A percentile compares a stretch with the other conserved stretches of the same genome.
Conservation (phyloP, 2,113 vertebrate species). For the Delphinus delphis region DNA sequence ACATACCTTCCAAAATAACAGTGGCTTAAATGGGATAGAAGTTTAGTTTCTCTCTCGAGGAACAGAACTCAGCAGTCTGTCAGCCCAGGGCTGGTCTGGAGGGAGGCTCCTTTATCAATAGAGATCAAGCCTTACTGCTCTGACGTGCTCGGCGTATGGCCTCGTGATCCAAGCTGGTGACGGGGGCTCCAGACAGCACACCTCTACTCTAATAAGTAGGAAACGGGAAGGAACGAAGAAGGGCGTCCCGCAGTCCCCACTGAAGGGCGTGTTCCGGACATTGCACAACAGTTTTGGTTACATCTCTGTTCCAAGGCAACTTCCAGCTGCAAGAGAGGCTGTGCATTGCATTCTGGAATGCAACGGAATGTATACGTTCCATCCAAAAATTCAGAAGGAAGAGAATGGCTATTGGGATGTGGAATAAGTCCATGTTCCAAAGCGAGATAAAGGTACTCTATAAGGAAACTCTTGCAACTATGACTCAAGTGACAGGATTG, state of each 20-base stretch:
- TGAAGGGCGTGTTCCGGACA: background rate
- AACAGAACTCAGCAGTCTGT: background rate
- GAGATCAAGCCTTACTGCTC: background rate
- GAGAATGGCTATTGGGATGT: background rate
- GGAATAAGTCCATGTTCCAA: background rate
- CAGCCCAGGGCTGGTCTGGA: background rate
- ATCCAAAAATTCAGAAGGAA: background rate
- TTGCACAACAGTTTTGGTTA: background rate
- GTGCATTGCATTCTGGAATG: background rate
- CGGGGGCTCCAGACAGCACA: background rate
- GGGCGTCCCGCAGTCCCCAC: rapidly evolving
- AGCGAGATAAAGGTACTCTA: background rate
- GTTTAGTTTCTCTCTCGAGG: background rate
- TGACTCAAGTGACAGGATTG: background rate
- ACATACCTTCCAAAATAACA: background rate
- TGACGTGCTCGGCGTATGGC: background rate
- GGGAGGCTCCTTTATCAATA: background rate
- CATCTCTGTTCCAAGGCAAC: background rate
- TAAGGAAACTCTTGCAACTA: background rate
- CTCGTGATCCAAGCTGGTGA: background rate
- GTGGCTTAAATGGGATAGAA: background rate
- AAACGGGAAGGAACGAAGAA: background rate
- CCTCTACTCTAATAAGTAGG: background rate
- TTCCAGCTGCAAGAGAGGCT: background rate
- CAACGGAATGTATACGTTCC: background rate